phyloP scores from a whole-genome alignment of 2,888 invertebrate genomes.

The Tridacna crocea region DNA sequence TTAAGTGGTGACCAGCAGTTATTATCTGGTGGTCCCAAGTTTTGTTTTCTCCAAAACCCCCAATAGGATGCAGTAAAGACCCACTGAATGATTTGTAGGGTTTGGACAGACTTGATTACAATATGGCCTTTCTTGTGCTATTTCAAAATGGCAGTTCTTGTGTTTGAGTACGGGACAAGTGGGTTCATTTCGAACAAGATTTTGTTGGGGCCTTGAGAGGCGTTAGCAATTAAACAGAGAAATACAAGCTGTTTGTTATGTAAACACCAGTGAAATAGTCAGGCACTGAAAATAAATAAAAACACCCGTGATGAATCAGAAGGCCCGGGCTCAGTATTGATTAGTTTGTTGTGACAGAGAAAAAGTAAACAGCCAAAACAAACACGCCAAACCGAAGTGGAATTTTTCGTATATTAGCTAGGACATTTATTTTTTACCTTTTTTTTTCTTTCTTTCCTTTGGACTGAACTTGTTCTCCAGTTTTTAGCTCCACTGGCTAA shows the following conservation, averaged over 20 bases:
- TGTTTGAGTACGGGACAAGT: no score
- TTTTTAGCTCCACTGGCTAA: no score
- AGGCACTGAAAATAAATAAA: constrained; percentile 7
- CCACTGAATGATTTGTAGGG: no score
- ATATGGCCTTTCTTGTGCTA: no score
- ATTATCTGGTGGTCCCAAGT: no score
- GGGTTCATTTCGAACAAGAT: not conserved
- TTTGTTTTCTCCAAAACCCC: no score
- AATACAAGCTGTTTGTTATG: constrained; percentile 26
- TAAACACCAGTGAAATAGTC: constrained; percentile 7
- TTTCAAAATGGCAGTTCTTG: no score
- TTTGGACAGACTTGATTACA: no score
- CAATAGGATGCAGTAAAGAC: no score
- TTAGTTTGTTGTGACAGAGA: constrained; percentile 32
- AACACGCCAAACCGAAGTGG: constrained; percentile 12
- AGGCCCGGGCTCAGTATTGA: constrained; percentile 40
- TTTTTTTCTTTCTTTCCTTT: no score
- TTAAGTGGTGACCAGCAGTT: no score
- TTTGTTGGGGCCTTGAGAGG: not conserved
- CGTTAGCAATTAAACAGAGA: constrained; percentile 18
- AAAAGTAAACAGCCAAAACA: constrained; percentile 45
- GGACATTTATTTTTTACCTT: constrained; percentile 5
- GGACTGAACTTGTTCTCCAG: no score
- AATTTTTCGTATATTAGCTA: constrained; percentile 15
- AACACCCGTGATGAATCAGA: constrained; percentile 13